A percentile compares a stretch with the other conserved stretches of the same genome.
phyloP scores from a whole-genome alignment of 2,888 invertebrate species.

The Eilema depressum region DNA sequence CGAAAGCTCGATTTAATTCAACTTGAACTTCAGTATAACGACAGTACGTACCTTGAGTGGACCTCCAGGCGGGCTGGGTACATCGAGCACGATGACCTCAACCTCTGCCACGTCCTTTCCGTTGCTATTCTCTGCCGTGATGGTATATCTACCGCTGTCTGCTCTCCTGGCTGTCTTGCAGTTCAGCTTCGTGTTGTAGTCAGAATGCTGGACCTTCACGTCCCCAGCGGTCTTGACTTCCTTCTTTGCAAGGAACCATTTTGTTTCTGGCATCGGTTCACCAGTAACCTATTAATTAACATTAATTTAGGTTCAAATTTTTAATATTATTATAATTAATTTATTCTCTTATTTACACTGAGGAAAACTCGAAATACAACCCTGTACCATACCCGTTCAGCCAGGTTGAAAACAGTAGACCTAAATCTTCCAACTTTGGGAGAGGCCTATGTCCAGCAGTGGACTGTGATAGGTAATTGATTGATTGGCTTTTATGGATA shows the following conservation, averaged over 20 bases:
- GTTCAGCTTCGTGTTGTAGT: slow-evolving; percentile 94
- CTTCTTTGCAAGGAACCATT: slow-evolving; percentile 94
- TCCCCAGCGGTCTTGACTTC: slow-evolving; percentile 92
- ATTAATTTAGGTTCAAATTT: not conserved
- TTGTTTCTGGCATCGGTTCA: slow-evolving; percentile 97
- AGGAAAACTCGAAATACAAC: no score
- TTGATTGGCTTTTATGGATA: no score
- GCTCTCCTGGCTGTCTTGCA: slow-evolving; percentile 93
- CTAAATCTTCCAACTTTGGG: no score
- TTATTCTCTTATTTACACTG: not conserved
- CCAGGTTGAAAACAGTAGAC: no score
- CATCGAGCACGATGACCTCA: slow-evolving; percentile 95
- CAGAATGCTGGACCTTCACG: slow-evolving; percentile 92
- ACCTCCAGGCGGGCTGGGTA: slow-evolving; percentile 96
- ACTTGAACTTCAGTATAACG: not conserved
- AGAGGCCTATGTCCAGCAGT: no score
- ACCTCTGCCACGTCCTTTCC: slow-evolving; percentile 98
- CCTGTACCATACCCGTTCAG: no score
- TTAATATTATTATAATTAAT: not conserved
- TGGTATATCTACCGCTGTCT: slow-evolving; percentile 96
- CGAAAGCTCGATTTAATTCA: not conserved
- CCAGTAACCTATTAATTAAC: slow-evolving; percentile 87
- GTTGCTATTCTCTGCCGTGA: slow-evolving; percentile 96
- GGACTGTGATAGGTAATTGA: no score
- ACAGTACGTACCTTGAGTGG: slow-evolving; percentile 92